Base-by-base conservation (phyloP, 2,888 invertebrate species). In the Agriopis marginaria region DNA sequence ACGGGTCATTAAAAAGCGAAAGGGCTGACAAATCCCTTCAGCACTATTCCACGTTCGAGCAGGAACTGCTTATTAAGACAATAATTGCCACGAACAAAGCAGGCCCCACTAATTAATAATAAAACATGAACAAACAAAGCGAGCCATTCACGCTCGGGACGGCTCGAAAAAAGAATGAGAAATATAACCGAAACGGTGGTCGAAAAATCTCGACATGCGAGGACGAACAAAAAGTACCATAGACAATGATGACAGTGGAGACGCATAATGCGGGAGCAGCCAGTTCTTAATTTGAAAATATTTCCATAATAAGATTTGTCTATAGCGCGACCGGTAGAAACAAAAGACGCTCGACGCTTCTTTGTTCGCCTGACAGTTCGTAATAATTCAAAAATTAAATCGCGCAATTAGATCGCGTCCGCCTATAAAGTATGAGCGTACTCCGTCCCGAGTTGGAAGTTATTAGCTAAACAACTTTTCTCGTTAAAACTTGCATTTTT, bases 301-400 rank as follows among this genome's bases (percentile, higher is more conserved):
- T 93, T 93, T 93, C 92, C 92, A 93, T 93, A 93, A 93, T 93
- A 93, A 93, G 93, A 93, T 94, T 93, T 93, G 93, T 93, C 93
- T 93, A 93, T 93, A 91, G 90, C 86, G 86, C 87, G 89, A 86
- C 88, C 86, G 86, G 86, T 83, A 82, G 86, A 88, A 88, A 93
- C 92, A 93, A 93, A 93, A 93, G 92, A 84, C 79, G 80, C 74
- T 80, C 70, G 59, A 54, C 70, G 79, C 74, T 70, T 83, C 90
- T 92, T 92, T 92, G 93, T 93, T 90, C 82, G 75, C 79, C 77
- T 87, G 89, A 88, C 90, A 88, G 89, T 83, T 84, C 84, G 86
- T 89, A 86, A 92, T 92, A 89, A 90, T 90, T 90, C 85, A 85
- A 88, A 86, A 89, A 90, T 89, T 88, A 87, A 88, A 89, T 88